These are phyloP conservation scores for Pardalotus punctatus DNA, from an alignment of 2,113 vertebrate species.

Conservation along the genomic window DNA sequence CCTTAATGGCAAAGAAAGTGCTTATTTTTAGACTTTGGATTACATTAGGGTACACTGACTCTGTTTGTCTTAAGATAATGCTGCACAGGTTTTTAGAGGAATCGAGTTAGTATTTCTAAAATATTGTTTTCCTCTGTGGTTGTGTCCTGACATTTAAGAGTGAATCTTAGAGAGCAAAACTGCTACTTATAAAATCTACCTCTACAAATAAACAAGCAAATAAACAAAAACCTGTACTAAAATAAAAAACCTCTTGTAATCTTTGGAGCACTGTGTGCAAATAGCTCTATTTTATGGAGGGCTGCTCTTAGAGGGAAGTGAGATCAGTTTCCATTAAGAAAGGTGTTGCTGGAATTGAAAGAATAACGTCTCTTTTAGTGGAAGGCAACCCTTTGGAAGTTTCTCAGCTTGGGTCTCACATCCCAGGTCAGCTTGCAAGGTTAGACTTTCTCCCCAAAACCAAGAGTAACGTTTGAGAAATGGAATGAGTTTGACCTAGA, in stretches of 20 bases:
- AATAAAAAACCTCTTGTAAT: neutral
- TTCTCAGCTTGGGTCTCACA: neutral
- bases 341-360: neutral
- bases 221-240: neutral
- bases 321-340: neutral
- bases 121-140: conserved; percentile 3
- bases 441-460: neutral
- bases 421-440: neutral
- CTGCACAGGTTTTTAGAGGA: neutral
- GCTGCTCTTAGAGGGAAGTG: neutral
- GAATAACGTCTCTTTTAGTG: neutral
- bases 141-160: neutral
- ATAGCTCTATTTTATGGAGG: neutral
- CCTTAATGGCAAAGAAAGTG: neutral
- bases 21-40: neutral
- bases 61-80: neutral
- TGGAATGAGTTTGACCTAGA: neutral
- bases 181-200: neutral
- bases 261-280: neutral
- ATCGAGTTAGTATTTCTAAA: neutral
- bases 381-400: neutral
- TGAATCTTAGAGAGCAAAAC: neutral
- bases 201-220: neutral
- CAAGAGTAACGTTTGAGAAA: neutral
- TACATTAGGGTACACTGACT: neutral